Percentiles rank a stretch among this genome's conserved stretches.
Conservation (phyloP, 92 coral and sea anemone species). For the Diadumene lineata region DNA sequence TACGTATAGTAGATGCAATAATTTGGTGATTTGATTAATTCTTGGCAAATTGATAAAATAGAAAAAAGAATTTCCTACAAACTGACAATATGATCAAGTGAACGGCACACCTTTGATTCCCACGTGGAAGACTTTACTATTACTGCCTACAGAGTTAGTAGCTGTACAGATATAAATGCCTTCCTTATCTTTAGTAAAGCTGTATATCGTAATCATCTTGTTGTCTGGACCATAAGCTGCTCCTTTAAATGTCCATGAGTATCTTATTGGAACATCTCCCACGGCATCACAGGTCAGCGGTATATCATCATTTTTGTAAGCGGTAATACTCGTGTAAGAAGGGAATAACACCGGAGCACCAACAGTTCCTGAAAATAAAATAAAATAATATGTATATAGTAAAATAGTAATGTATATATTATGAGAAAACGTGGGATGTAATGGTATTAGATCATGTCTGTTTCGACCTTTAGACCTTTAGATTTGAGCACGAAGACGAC, state of each 20-base stretch:
- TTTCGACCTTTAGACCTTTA: too few species aligned
- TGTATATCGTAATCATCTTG: neutral
- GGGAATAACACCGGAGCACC: constrained; percentile 17
- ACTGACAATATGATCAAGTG: too few species aligned
- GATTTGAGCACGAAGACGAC: too few species aligned
- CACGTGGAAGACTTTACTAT: constrained; percentile 16
- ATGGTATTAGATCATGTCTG: too few species aligned
- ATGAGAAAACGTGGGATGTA: too few species aligned
- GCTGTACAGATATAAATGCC: constrained; percentile 31
- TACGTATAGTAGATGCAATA: too few species aligned
- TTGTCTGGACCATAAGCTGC: constrained; percentile 9
- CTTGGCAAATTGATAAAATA: too few species aligned
- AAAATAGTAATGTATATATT: too few species aligned
- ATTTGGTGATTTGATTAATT: too few species aligned
- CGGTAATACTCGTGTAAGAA: neutral
- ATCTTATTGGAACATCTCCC: constrained; percentile 19
- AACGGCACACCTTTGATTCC: constrained; percentile 29
- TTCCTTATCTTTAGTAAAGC: constrained; percentile 2
- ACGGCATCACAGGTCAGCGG: constrained; percentile 30
- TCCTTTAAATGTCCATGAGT: constrained; percentile 32
- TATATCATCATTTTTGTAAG: constrained; percentile 24
- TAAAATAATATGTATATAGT: neutral
- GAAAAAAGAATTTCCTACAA: too few species aligned
- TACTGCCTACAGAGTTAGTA: constrained; percentile 29
- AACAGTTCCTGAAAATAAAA: constrained; percentile 1